Evolutionary conservation across 2,113 vertebrate genomes (phyloP), one percentile per base, ranked within the genome.

Genomic region (Sinocyclocheilus anophthalmus): DNA sequence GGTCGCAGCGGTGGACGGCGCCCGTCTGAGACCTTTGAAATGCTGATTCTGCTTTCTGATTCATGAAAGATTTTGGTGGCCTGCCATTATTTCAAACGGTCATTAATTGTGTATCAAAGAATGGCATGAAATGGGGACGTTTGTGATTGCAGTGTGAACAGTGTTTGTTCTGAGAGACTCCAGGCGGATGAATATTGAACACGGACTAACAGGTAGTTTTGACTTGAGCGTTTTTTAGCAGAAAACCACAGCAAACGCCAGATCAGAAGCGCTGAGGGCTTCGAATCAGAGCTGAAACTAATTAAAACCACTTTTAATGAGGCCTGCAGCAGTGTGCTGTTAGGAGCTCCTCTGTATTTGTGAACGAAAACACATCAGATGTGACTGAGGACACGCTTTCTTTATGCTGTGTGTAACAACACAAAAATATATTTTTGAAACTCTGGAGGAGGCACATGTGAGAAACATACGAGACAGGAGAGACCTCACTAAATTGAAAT

Each of bases 21-120:
- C 69, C 20, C 55, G 55, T 59, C 37, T 50, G 22, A 76, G 45
- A 72, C 85, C 81, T 91, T 93, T 94, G 91, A 94, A 92, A 92
- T 92, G 92, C 82, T 92, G 91, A 94, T 93, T 86, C 13, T 79
- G 57, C 72, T 84, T 69, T 57, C 73, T 37, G 10, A 59, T 77
- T 85, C 83, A 87, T 84, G 73, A 69, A 88, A 82, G 76, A 65
- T 82, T 81, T 91, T 90, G 86, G 80, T 89, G 85, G 84, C 87
- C 76, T 89, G 87, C 67, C 77, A 61, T 79, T 72, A 63, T 69
- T 82, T 77, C 72, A 50, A 90, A 63, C 30, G 50, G 63, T 84
- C 84, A 87, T 86, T 84, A 83, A 90, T 88, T 90, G 87, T 91
- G 88, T 76, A 89, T 85, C 77, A 88, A 87, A 75, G 85, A 70